These are phyloP conservation scores for Nasua narica DNA, from an alignment of 2,797 vertebrate genomes.

Conservation along the genomic window DNA sequence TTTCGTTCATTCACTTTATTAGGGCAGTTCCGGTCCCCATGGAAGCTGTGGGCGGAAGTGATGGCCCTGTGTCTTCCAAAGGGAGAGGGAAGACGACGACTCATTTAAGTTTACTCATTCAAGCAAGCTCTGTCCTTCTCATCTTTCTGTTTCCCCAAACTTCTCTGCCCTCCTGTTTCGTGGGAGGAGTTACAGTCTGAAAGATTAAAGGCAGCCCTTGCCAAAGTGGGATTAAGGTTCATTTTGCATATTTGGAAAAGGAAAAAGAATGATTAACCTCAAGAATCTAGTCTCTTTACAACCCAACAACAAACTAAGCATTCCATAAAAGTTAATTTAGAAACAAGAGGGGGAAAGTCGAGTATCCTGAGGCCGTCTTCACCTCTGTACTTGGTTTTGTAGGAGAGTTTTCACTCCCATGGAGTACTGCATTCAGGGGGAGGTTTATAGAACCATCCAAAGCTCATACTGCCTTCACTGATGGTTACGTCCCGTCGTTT, in stretches of 20 bases:
- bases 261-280: constrained; percentile 64
- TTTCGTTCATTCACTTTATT: neutral
- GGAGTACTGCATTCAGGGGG: neutral
- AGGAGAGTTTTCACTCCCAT: neutral
- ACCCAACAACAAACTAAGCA: constrained; percentile 22
- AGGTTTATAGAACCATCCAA: neutral
- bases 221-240: neutral
- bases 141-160: neutral
- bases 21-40: neutral
- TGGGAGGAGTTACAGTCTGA: neutral
- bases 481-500: neutral
- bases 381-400: neutral
- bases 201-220: neutral
- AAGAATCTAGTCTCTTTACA: constrained; percentile 44
- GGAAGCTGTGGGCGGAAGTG: neutral
- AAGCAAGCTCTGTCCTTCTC: neutral
- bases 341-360: neutral
- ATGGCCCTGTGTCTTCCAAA: neutral
- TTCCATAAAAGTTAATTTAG: constrained; percentile 61
- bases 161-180: constrained; percentile 57
- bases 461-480: neutral
- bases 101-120: neutral
- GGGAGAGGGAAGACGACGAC: neutral
- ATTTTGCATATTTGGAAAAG: constrained; percentile 9
- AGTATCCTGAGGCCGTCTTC: neutral